Conservation (phyloP, 1,140 invertebrate genomes). For the Sipha flava region DNA sequence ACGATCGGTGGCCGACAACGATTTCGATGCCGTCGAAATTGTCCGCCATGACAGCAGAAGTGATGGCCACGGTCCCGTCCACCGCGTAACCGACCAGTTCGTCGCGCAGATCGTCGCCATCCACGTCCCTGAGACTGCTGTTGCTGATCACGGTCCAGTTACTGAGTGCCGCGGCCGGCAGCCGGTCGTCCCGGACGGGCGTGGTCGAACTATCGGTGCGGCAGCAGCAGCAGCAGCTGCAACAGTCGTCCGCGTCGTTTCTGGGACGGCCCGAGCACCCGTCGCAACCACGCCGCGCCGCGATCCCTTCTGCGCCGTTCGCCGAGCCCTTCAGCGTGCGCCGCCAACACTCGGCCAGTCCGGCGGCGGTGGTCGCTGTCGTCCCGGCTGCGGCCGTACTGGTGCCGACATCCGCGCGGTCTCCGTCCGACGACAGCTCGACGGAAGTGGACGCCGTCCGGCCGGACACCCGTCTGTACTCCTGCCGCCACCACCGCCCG, state of each 20-base stretch:
- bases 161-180: background rate
- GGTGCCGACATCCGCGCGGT: too few relatives aligned
- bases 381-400: too few relatives aligned
- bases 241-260: background rate
- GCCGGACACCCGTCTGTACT: background rate
- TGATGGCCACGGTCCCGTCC: background rate
- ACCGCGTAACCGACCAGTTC: conserved; percentile 43
- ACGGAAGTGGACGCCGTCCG: background rate
- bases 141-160: conserved; percentile 42
- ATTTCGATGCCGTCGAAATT: background rate
- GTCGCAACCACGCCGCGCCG: background rate
- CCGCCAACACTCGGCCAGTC: background rate
- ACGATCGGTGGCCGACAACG: background rate
- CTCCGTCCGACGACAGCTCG: background rate
- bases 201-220: too few relatives aligned
- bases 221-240: background rate
- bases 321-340: background rate
- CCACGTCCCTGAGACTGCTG: conserved; percentile 44
- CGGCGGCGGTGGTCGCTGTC: background rate
- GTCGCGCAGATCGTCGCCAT: conserved; percentile 43
- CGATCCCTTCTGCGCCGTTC: background rate
- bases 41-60: background rate
- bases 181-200: background rate
- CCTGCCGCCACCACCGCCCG: background rate
- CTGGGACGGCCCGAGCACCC: background rate